phyloP scores from a whole-genome alignment of 2,113 vertebrate species.

The Brachionichthys hirsutus region DNA sequence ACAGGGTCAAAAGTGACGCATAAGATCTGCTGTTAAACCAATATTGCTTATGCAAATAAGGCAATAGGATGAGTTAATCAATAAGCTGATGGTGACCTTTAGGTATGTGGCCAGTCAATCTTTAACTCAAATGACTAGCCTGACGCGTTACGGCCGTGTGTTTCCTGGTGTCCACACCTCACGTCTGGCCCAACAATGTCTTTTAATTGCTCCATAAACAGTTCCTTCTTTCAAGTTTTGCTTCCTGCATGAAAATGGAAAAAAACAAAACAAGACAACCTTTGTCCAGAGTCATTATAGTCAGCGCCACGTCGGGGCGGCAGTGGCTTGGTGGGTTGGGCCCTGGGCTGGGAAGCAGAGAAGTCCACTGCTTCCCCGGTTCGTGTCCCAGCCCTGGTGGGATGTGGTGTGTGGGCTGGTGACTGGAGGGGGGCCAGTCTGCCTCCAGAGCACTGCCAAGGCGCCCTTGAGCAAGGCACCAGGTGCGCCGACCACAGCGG shows the following conservation, averaged over 20 bases:
- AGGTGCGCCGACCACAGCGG: too few relatives aligned
- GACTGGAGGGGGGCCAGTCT: too few relatives aligned
- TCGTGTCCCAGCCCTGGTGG: too few relatives aligned
- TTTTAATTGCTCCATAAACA: neutral
- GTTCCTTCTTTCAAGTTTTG: neutral
- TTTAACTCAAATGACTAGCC: conserved; percentile 33
- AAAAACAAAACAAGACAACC: neutral
- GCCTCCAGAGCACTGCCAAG: too few relatives aligned
- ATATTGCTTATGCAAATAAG: neutral
- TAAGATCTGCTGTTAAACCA: neutral
- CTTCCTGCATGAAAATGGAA: conserved; percentile 23
- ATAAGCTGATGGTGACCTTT: conserved; percentile 10
- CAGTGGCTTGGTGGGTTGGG: too few relatives aligned
- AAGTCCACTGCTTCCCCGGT: too few relatives aligned
- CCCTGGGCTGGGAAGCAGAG: too few relatives aligned
- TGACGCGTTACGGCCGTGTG: neutral
- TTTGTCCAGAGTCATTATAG: conserved; percentile 9
- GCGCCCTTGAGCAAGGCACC: too few relatives aligned
- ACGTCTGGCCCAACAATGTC: neutral
- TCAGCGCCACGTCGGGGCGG: neutral
- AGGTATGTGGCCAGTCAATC: conserved; percentile 16
- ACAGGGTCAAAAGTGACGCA: neutral
- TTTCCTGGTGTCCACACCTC: conserved; percentile 3
- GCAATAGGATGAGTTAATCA: conserved; percentile 14
- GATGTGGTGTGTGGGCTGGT: too few relatives aligned